A percentile compares a stretch with the other conserved stretches of the same genome.
These are phyloP conservation scores for Philereme transversata DNA, from an alignment of 2,888 invertebrate species.

Conservation along the genomic window DNA sequence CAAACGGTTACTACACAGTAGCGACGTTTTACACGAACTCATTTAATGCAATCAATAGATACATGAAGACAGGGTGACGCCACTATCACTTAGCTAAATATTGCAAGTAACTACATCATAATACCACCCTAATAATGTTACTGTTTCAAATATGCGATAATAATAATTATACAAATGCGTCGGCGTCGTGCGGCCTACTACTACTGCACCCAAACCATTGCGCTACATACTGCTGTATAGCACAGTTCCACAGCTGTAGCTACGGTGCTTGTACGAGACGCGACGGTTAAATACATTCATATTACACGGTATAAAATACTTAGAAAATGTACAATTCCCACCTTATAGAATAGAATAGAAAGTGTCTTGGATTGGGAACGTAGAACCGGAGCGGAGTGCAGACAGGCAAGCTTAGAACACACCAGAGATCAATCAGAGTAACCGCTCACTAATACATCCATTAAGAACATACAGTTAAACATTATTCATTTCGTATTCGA, in stretches of 20 bases:
- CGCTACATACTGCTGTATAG: background rate
- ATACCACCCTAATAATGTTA: constrained; percentile 72
- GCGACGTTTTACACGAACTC: constrained; percentile 61
- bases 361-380: constrained; percentile 50
- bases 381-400: constrained; percentile 27
- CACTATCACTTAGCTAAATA: constrained; percentile 74
- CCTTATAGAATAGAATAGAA: constrained; percentile 58
- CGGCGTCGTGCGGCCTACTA: constrained; percentile 30
- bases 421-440: constrained; percentile 60
- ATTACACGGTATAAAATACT: constrained; percentile 81
- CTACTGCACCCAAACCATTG: constrained; percentile 7
- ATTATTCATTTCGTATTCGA: constrained; percentile 73
- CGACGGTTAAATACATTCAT: constrained; percentile 72
- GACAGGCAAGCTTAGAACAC: constrained; percentile 40
- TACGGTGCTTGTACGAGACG: constrained; percentile 54
- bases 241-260: constrained; percentile 34
- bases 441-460: constrained; percentile 64
- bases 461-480: constrained; percentile 71
- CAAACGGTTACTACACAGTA: constrained; percentile 66
- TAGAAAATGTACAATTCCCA: constrained; percentile 82
- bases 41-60: constrained; percentile 58
- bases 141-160: constrained; percentile 64
- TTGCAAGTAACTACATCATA: constrained; percentile 73
- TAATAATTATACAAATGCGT: constrained; percentile 59
- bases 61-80: constrained; percentile 62